phyloP scores from a whole-genome alignment of 2,113 vertebrate genomes.

The Mastomys natalensis region DNA sequence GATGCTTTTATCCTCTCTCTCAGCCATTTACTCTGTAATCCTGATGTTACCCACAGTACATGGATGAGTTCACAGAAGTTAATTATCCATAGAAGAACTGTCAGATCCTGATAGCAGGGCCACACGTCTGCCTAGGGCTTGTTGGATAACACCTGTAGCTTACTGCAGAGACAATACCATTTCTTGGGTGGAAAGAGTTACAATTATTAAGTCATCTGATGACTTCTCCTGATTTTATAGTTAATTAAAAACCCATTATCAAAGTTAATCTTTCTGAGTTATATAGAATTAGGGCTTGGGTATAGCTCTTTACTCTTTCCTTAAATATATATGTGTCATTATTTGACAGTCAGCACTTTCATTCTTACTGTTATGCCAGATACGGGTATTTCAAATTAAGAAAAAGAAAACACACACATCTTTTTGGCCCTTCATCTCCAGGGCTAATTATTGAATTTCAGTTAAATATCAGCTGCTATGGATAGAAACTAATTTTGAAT shows the following conservation, averaged over 20 bases:
- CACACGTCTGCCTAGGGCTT: background rate
- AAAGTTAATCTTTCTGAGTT: background rate
- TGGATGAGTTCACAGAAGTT: background rate
- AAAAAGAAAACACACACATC: background rate
- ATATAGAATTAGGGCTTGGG: background rate
- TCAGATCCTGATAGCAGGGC: accelerated
- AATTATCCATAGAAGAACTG: no score
- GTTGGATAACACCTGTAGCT: background rate
- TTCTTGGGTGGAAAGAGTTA: background rate
- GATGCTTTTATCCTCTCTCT: background rate
- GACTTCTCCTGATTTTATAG: background rate
- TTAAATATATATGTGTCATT: background rate
- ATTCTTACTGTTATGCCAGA: background rate
- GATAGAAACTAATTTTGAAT: background rate
- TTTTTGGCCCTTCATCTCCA: background rate
- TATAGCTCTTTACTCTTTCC: background rate
- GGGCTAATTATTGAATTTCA: constrained; percentile 1
- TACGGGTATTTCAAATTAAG: background rate
- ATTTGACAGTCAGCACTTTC: background rate
- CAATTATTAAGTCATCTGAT: background rate
- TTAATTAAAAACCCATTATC: background rate
- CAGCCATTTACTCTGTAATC: background rate
- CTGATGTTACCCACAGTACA: background rate
- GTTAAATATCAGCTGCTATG: background rate
- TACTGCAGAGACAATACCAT: background rate